Evolutionary conservation across 1,140 invertebrate genomes (phyloP).

Genomic region (Orius insidiosus): DNA sequence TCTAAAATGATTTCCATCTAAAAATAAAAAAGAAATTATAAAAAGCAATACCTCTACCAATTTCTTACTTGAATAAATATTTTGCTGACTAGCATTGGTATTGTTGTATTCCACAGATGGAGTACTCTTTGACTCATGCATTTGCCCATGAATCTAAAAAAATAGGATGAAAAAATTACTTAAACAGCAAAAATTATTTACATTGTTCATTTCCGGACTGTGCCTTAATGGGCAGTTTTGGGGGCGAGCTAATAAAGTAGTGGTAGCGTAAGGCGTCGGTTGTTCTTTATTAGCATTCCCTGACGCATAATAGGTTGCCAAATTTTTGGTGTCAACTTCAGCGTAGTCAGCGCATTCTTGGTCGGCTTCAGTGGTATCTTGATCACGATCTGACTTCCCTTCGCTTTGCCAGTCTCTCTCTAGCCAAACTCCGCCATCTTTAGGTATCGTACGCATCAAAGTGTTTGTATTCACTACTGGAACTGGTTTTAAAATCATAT

Average conservation of each 20-base stretch:
- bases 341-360: slow-evolving; percentile 42
- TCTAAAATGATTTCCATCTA: slow-evolving; percentile 9
- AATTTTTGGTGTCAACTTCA: slow-evolving; percentile 51
- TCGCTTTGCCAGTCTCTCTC: slow-evolving; percentile 53
- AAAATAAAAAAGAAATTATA: slow-evolving; percentile 1
- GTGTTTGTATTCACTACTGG: slow-evolving; percentile 19
- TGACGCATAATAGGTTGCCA: slow-evolving; percentile 54
- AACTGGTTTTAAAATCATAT: background rate
- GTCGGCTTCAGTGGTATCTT: slow-evolving; percentile 22
- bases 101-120: slow-evolving; percentile 15
- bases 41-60: no score
- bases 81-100: slow-evolving; percentile 14
- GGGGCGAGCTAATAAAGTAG: slow-evolving; percentile 38
- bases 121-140: slow-evolving; percentile 14
- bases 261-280: slow-evolving; percentile 69
- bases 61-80: slow-evolving; percentile 14
- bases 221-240: slow-evolving; percentile 14
- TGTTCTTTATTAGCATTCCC: slow-evolving; percentile 42
- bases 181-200: slow-evolving; percentile 6
- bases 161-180: background rate
- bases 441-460: slow-evolving; percentile 16
- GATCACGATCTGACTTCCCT: slow-evolving; percentile 36
- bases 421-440: slow-evolving; percentile 51
- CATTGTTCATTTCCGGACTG: slow-evolving; percentile 15
- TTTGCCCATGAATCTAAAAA: slow-evolving; percentile 11